Conservation (phyloP, 1,140 invertebrate species). For the Leptestheria dahalacensis region DNA sequence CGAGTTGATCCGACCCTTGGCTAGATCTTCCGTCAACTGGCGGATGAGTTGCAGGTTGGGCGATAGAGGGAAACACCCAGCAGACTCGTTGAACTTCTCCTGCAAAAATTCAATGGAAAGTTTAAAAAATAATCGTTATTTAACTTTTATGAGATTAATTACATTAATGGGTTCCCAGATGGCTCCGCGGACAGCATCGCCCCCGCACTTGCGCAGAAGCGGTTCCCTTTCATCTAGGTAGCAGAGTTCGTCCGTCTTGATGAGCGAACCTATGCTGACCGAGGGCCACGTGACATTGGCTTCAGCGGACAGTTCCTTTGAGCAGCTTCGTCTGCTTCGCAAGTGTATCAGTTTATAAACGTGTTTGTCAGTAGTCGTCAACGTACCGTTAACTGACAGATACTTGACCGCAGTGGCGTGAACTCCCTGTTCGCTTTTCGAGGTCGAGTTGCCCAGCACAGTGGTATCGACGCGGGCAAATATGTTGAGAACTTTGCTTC, state of each 20-base stretch:
- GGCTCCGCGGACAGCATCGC: neutral
- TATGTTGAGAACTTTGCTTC: too few species aligned
- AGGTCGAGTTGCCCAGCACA: too few species aligned
- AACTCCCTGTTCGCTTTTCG: neutral
- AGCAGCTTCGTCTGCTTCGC: neutral
- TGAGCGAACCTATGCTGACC: neutral
- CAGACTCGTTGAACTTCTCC: neutral
- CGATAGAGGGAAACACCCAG: neutral
- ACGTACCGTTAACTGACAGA: neutral
- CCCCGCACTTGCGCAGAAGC: neutral
- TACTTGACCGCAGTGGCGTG: neutral
- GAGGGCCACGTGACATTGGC: neutral
- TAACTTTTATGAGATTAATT: neutral
- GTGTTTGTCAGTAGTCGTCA: neutral
- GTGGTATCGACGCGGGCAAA: too few species aligned
- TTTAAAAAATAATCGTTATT: neutral
- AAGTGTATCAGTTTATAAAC: neutral
- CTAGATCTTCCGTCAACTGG: neutral
- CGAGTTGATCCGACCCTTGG: neutral
- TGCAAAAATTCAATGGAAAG: neutral
- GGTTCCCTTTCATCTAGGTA: neutral
- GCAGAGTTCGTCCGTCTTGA: neutral
- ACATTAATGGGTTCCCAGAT: neutral
- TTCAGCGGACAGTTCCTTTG: neutral
- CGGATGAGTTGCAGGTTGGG: neutral